These are phyloP conservation scores for Pelagia noctiluca DNA, from an alignment of 30 jellyfish, hydroid and myxozoan species.

Conservation along the genomic window DNA sequence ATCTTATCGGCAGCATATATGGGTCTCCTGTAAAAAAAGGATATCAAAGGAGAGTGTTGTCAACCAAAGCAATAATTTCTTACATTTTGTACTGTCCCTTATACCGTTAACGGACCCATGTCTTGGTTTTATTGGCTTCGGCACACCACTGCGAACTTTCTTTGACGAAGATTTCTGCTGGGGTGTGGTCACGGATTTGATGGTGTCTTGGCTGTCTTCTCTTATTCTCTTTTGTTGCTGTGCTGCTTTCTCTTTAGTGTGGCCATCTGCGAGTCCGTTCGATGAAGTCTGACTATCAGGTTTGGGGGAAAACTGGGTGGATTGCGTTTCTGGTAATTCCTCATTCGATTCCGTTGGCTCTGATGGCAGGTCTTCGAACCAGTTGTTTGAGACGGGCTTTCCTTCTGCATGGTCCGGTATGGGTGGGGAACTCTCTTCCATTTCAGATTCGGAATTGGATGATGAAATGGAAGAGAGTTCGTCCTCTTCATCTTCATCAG, in stretches of 20 bases:
- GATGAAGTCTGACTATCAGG: neutral
- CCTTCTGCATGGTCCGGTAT: too few relatives aligned
- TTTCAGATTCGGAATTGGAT: neutral
- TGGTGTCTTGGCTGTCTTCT: neutral
- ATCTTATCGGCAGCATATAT: neutral
- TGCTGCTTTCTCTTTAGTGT: neutral
- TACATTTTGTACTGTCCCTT: neutral
- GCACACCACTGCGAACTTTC: neutral
- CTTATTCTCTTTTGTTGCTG: neutral
- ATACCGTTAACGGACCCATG: neutral
- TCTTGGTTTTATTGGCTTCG: neutral
- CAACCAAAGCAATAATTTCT: neutral
- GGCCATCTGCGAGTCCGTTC: neutral
- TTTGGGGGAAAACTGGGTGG: neutral
- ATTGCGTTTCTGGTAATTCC: neutral
- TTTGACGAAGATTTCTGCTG: neutral
- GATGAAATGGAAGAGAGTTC: neutral
- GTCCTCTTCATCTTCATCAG: neutral
- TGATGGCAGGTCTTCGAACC: neutral
- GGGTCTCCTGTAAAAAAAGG: constrained; percentile 7
- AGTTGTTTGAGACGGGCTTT: neutral
- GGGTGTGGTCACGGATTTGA: too few relatives aligned
- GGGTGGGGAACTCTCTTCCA: too few relatives aligned
- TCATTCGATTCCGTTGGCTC: neutral
- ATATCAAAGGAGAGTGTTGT: neutral